phyloP scores from a whole-genome alignment of 2,113 vertebrate species.

The Canis aureus region DNA sequence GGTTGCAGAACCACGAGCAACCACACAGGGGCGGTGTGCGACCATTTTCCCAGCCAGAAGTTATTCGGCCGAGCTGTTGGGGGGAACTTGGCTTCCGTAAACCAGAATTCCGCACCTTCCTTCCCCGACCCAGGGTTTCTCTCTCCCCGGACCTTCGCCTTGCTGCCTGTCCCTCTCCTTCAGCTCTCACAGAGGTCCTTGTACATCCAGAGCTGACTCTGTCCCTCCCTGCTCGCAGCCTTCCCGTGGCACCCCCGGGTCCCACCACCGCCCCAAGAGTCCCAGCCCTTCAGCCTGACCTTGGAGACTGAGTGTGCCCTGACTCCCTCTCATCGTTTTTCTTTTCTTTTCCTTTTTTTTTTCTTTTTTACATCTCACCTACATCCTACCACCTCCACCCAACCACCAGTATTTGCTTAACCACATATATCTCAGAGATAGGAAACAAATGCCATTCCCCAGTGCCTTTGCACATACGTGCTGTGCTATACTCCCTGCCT shows the following conservation, averaged over 20 bases:
- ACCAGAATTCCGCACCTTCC: not conserved
- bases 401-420: not conserved
- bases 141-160: not conserved
- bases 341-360: not conserved
- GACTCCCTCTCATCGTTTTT: not conserved
- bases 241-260: too few species aligned
- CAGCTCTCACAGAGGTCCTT: not conserved
- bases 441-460: not conserved
- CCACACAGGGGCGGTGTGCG: not conserved
- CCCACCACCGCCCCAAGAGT: not conserved
- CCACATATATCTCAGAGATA: not conserved
- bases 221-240: not conserved
- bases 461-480: not conserved
- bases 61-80: accelerated
- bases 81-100: not conserved
- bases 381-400: not conserved
- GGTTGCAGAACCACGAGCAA: accelerated
- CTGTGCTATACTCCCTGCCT: not conserved
- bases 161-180: not conserved
- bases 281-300: not conserved
- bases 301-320: not conserved
- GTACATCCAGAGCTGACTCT: not conserved
- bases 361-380: not conserved
- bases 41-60: not conserved
- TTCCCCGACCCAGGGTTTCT: not conserved